A percentile compares a stretch with the other conserved stretches of the same genome.
These are phyloP conservation scores for Charadrius vociferus DNA, from an alignment of 2,113 vertebrate species.

Conservation along the genomic window DNA sequence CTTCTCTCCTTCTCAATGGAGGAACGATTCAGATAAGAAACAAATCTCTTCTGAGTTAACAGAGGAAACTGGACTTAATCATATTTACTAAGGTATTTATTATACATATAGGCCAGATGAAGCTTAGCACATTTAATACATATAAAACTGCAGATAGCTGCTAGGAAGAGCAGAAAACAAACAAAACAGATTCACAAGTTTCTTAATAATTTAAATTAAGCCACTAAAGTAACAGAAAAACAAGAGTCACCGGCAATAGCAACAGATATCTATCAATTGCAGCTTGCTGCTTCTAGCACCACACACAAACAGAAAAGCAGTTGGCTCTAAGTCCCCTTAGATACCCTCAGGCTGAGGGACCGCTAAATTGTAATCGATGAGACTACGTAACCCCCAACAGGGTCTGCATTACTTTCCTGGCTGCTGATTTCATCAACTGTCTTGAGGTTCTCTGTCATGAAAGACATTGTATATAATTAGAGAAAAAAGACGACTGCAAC, in stretches of 20 bases:
- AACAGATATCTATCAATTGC: conserved; percentile 8
- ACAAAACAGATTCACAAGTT: not conserved
- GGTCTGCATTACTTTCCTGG: not conserved
- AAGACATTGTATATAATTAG: not conserved
- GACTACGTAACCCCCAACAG: not conserved
- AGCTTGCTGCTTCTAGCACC: not conserved
- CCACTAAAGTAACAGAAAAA: not conserved
- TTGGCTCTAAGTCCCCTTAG: not conserved
- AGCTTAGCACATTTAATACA: conserved; percentile 19
- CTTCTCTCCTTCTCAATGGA: conserved; percentile 32
- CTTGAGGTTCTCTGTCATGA: not conserved
- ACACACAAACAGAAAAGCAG: not conserved
- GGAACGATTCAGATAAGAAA: conserved; percentile 47
- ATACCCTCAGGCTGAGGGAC: not conserved
- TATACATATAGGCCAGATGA: conserved; percentile 35
- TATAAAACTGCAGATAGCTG: not conserved
- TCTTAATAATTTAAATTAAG: conserved; percentile 19
- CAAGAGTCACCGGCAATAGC: not conserved
- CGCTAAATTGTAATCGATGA: not conserved
- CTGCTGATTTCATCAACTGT: not conserved
- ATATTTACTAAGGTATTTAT: conserved; percentile 33
- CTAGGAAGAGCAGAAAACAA: conserved; percentile 15
- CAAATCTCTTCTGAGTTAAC: conserved; percentile 26
- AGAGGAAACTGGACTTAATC: conserved; percentile 31
- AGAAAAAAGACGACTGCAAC: not conserved